These are phyloP conservation scores for Ardeotis arabs DNA, from an alignment of 2,113 vertebrate species.

Conservation along the genomic window DNA sequence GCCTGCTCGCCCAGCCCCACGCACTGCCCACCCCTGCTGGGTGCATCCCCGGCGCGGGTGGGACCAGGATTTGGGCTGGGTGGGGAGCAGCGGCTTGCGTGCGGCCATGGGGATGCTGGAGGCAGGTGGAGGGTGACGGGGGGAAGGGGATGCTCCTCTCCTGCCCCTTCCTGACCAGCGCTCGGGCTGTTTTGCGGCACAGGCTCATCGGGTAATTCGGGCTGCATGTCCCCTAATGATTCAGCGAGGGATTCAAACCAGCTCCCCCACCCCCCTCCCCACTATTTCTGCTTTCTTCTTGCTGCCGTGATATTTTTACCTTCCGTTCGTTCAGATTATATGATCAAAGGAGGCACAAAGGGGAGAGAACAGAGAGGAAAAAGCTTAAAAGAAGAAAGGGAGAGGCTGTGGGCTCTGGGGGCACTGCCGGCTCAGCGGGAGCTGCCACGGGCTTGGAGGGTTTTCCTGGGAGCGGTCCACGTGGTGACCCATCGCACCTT, in stretches of 20 bases:
- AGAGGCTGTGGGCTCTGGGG: constrained; percentile 23
- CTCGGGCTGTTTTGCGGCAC: background rate
- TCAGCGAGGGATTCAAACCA: background rate
- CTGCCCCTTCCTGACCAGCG: accelerated
- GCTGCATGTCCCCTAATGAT: background rate
- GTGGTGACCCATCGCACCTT: background rate
- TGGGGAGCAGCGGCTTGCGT: background rate
- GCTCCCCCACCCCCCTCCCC: background rate
- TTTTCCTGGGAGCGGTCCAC: background rate
- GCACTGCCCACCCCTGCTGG: background rate
- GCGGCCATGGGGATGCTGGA: background rate
- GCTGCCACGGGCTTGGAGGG: background rate
- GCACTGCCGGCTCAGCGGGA: background rate
- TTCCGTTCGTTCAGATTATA: constrained; percentile 64
- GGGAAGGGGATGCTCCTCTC: background rate
- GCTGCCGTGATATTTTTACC: constrained; percentile 71
- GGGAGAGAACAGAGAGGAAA: constrained; percentile 54
- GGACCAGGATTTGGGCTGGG: background rate
- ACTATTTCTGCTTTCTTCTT: constrained; percentile 43
- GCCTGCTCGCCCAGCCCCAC: background rate
- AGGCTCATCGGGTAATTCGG: background rate
- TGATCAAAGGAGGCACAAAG: constrained; percentile 72
- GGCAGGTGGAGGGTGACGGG: background rate
- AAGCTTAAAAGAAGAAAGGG: constrained; percentile 43
- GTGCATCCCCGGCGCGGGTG: accelerated